phyloP scores from a whole-genome alignment of 2,888 invertebrate species.

The Liopterus haemorrhoidalis region DNA sequence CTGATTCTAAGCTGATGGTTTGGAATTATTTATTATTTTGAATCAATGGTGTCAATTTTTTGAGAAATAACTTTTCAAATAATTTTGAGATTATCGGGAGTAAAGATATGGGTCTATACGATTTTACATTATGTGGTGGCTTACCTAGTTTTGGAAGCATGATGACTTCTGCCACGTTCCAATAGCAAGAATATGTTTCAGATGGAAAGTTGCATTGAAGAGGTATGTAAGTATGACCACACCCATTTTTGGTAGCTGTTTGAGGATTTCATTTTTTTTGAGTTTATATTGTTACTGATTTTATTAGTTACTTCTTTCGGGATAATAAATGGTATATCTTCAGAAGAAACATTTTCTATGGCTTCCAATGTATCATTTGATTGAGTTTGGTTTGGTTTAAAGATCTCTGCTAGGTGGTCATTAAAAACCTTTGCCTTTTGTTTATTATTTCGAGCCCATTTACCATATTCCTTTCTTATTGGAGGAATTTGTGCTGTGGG shows the following conservation, averaged over 20 bases:
- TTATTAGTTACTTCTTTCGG: slow-evolving; percentile 27
- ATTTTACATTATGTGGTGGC: background rate
- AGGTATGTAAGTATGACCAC: slow-evolving; percentile 17
- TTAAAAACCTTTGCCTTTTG: slow-evolving; percentile 30
- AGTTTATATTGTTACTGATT: slow-evolving; percentile 16
- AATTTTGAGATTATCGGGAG: too few species aligned
- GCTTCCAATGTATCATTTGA: slow-evolving; percentile 5
- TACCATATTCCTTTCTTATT: slow-evolving; percentile 20
- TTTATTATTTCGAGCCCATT: slow-evolving; percentile 25
- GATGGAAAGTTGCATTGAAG: slow-evolving; percentile 13
- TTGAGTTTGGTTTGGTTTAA: slow-evolving; percentile 20
- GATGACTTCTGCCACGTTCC: slow-evolving; percentile 2
- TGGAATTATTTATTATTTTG: slow-evolving; percentile 1
- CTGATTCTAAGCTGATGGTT: slow-evolving; percentile 2
- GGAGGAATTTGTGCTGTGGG: slow-evolving; percentile 20
- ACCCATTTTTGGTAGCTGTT: slow-evolving; percentile 25
- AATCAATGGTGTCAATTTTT: slow-evolving; percentile 1
- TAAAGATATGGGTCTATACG: background rate
- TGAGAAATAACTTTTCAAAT: too few species aligned
- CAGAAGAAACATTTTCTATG: slow-evolving; percentile 12
- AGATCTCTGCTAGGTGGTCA: slow-evolving; percentile 24
- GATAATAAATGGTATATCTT: slow-evolving; percentile 17
- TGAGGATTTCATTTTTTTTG: slow-evolving; percentile 27
- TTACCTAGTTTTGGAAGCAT: too few species aligned
- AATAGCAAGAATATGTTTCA: slow-evolving; percentile 14